phyloP scores from a whole-genome alignment of 2,888 invertebrate species.

The Chydorus sphaericus region DNA sequence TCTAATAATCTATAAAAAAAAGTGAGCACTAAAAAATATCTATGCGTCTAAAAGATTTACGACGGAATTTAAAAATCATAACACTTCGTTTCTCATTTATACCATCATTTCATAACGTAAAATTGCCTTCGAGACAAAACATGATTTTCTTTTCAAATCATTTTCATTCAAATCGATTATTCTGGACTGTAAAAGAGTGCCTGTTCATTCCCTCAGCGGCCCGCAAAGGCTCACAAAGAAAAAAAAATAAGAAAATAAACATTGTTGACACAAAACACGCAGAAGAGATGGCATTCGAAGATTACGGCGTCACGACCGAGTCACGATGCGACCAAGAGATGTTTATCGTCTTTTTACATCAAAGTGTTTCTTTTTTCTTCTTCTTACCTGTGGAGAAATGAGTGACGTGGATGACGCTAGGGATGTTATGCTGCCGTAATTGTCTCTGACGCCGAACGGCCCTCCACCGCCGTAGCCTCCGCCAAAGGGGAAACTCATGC shows the following conservation, averaged over 20 bases:
- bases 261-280: neutral
- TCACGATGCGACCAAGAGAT: neutral
- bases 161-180: no score
- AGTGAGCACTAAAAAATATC: no score
- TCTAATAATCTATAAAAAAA: no score
- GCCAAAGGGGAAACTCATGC: constrained; percentile 22
- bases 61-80: no score
- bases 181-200: no score
- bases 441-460: constrained; percentile 26
- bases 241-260: neutral
- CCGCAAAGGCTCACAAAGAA: neutral
- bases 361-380: neutral
- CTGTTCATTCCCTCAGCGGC: neutral
- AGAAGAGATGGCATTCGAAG: neutral
- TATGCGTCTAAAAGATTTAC: no score
- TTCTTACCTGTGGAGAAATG: constrained; percentile 37
- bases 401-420: constrained; percentile 40
- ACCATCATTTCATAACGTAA: no score
- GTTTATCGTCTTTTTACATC: neutral
- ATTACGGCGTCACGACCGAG: neutral
- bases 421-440: constrained; percentile 41
- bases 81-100: no score
- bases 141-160: no score
- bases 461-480: neutral
- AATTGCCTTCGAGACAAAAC: no score